Conservation (phyloP, 2,113 vertebrate genomes). For the Chiloscyllium plagiosum region DNA sequence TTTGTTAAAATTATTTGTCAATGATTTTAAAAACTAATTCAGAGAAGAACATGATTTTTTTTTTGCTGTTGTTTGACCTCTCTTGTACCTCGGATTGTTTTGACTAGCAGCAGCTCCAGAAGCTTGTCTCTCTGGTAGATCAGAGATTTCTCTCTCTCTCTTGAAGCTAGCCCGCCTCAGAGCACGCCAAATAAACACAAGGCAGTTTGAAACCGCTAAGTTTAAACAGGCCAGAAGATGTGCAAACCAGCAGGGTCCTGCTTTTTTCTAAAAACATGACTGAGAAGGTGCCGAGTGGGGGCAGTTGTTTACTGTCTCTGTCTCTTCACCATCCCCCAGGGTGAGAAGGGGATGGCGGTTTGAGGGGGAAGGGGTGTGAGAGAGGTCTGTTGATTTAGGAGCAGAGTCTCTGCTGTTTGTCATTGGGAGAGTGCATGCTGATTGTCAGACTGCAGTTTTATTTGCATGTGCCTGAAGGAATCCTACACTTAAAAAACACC, state of each 20-base stretch:
- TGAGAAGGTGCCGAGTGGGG: background rate
- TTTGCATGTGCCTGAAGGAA: background rate
- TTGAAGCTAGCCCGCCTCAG: background rate
- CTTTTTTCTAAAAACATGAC: background rate
- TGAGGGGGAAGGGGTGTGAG: background rate
- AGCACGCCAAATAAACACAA: background rate
- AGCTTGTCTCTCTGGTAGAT: background rate
- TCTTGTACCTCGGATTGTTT: background rate
- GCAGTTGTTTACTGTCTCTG: background rate
- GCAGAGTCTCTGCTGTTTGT: conserved; percentile 4
- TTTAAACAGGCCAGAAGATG: background rate
- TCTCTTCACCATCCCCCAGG: background rate
- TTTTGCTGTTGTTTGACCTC: background rate
- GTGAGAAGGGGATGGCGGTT: background rate
- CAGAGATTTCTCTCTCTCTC: background rate
- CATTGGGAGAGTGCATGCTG: background rate
- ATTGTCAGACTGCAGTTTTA: background rate
- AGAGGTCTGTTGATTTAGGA: background rate
- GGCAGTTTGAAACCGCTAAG: background rate
- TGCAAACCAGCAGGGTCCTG: background rate
- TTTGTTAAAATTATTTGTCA: background rate
- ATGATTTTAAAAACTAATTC: background rate
- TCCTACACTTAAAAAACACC: background rate
- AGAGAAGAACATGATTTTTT: background rate
- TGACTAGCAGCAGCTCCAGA: background rate